Evolutionary conservation across 2,888 invertebrate genomes (phyloP).

Genomic region (Drosophila sordidula): DNA sequence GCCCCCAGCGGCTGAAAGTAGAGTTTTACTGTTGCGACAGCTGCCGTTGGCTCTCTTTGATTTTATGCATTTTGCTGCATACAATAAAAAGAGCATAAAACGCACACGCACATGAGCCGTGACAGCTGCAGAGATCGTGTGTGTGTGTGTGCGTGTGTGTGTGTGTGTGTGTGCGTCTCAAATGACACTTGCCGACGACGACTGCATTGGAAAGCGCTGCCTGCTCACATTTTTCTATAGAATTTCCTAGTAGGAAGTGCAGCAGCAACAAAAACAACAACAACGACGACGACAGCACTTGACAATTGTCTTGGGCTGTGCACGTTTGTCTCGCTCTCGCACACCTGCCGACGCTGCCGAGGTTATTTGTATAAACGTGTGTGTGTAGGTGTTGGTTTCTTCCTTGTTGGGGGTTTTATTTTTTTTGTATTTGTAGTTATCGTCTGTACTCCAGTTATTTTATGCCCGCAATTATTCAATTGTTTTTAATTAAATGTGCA

Average conservation of each 20-base stretch:
- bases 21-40: conserved; percentile 52
- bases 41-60: conserved; percentile 47
- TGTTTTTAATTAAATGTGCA: conserved; percentile 82
- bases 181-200: conserved; percentile 73
- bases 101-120: conserved; percentile 33
- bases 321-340: conserved; percentile 52
- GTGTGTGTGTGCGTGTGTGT: conserved; percentile 13
- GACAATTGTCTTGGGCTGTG: conserved; percentile 59
- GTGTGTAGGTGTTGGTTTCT: conserved; percentile 44
- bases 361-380: background rate
- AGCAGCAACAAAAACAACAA: conserved; percentile 43
- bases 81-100: conserved; percentile 68
- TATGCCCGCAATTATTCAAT: conserved; percentile 76
- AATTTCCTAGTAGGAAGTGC: conserved; percentile 78
- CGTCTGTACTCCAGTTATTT: conserved; percentile 46
- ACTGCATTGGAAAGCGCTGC: conserved; percentile 33
- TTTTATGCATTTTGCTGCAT: conserved; percentile 66
- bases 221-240: conserved; percentile 68
- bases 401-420: conserved; percentile 14
- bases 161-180: conserved; percentile 63
- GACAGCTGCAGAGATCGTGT: conserved; percentile 52
- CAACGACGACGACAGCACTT: conserved; percentile 52
- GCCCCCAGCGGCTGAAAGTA: conserved; percentile 14
- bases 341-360: conserved; percentile 47
- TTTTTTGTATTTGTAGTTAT: background rate